Conservation (phyloP, 2,888 invertebrate species). For the Notodonta dromedarius region DNA sequence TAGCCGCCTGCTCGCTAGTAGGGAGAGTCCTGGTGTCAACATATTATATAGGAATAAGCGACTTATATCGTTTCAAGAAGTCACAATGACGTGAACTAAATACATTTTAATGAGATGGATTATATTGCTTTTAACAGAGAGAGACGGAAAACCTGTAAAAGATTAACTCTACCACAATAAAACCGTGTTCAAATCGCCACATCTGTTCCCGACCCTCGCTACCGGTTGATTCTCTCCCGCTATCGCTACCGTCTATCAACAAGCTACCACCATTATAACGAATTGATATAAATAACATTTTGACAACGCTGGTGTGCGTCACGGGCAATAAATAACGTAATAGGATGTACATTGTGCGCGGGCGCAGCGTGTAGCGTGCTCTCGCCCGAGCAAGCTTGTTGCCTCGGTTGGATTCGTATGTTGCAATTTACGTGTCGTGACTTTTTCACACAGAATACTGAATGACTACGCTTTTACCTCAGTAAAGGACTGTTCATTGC, state of each 20-base stretch:
- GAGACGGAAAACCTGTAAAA: too few species aligned
- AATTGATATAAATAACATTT: conserved; percentile 70
- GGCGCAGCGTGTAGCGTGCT: conserved; percentile 15
- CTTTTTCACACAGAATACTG: too few species aligned
- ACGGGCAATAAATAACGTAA: conserved; percentile 50
- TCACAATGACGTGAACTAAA: too few species aligned
- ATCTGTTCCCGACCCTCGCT: neutral
- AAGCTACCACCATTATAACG: conserved; percentile 14
- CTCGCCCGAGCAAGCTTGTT: neutral
- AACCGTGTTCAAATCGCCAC: too few species aligned
- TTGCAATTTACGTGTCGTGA: conserved; percentile 22
- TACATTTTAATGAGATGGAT: too few species aligned
- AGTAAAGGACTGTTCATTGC: too few species aligned
- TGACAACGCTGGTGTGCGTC: conserved; percentile 55
- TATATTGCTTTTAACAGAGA: too few species aligned
- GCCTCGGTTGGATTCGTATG: conserved; percentile 10
- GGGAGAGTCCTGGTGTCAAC: conserved; percentile 3
- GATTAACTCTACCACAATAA: too few species aligned
- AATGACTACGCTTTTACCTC: too few species aligned
- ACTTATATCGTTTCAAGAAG: neutral
- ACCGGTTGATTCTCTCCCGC: conserved; percentile 6
- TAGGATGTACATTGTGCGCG: conserved; percentile 40
- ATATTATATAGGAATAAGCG: conserved; percentile 1
- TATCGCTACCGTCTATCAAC: conserved; percentile 32
- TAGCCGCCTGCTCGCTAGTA: conserved; percentile 40